These are phyloP conservation scores for Tachina lurida DNA, from an alignment of 2,888 invertebrate species.

Conservation along the genomic window DNA sequence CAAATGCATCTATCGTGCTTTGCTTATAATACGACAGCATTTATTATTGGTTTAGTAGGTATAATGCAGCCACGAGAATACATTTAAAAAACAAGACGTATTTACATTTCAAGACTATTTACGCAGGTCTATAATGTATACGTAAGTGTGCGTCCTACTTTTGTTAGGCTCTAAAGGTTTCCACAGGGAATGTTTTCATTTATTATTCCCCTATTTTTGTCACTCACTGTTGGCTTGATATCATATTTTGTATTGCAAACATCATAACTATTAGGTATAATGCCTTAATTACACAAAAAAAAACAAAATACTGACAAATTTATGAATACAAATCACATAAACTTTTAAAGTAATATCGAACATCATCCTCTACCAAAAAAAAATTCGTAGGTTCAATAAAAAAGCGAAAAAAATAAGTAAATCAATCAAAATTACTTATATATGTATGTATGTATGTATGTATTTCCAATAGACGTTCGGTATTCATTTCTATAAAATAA, in stretches of 20 bases:
- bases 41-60: too few species aligned
- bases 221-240: conserved; percentile 6
- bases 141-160: too few species aligned
- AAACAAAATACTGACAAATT: conserved; percentile 28
- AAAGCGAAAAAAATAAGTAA: conserved; percentile 9
- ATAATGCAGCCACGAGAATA: too few species aligned
- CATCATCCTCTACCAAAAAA: conserved; percentile 32
- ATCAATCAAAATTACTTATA: conserved; percentile 24
- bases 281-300: conserved; percentile 16
- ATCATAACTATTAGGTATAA: background rate
- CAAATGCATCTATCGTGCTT: too few species aligned
- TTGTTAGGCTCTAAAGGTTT: too few species aligned
- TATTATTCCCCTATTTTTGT: background rate
- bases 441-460: too few species aligned
- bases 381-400: conserved; percentile 13
- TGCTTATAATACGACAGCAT: too few species aligned
- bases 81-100: too few species aligned
- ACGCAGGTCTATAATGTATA: too few species aligned
- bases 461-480: conserved; percentile 20
- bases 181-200: background rate
- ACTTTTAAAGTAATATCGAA: conserved; percentile 51
- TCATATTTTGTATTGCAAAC: background rate
- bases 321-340: conserved; percentile 40
- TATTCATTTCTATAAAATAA: conserved; percentile 48
- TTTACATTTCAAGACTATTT: too few species aligned